phyloP scores from a whole-genome alignment of 2,113 vertebrate genomes.

The Thomomys bottae region DNA sequence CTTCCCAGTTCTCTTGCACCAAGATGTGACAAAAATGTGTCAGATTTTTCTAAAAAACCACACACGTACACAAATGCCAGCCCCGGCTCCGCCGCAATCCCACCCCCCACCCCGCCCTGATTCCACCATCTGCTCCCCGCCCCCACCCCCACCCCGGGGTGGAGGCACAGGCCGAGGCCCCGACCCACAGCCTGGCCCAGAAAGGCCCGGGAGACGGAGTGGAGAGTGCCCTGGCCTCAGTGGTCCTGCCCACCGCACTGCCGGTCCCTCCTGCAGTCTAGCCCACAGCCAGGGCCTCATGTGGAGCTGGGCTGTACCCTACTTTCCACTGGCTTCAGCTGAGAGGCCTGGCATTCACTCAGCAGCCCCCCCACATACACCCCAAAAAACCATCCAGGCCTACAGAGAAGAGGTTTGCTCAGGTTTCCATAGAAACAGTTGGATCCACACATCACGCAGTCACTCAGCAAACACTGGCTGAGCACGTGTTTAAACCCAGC shows the following conservation, averaged over 20 bases:
- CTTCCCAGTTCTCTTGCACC: conserved; percentile 80
- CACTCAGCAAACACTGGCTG: background rate
- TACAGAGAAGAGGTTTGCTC: background rate
- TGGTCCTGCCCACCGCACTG: too few species aligned
- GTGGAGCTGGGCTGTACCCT: background rate
- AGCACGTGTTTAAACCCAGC: background rate
- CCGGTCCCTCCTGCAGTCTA: too few species aligned
- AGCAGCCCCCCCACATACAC: too few species aligned
- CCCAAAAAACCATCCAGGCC: background rate
- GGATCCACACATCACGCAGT: background rate
- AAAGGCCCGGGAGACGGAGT: background rate
- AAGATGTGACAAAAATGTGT: conserved; percentile 83
- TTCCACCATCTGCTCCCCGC: conserved; percentile 78
- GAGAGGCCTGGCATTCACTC: too few species aligned
- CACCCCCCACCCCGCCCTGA: conserved; percentile 63
- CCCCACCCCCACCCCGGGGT: conserved; percentile 61
- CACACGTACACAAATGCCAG: conserved; percentile 82
- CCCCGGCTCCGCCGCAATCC: conserved; percentile 68
- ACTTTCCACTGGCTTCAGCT: background rate
- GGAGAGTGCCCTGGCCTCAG: background rate
- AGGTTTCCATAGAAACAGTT: background rate
- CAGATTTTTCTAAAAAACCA: conserved; percentile 80
- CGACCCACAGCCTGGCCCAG: background rate
- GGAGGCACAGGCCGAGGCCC: conserved; percentile 36
- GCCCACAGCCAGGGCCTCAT: too few species aligned